Conservation (phyloP, 1,140 invertebrate species). For the Aphidius ervi region DNA sequence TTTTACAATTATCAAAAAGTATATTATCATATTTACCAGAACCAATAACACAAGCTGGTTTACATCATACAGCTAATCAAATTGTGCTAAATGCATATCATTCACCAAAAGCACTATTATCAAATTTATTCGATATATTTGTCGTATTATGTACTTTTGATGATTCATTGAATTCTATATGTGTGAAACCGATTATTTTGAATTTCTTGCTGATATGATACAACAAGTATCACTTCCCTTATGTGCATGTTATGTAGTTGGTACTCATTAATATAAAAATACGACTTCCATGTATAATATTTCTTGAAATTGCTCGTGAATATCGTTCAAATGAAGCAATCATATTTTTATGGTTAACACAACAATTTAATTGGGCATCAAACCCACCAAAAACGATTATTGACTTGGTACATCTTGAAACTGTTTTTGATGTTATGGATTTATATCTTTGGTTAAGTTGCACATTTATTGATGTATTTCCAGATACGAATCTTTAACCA, state of each 20-base stretch:
- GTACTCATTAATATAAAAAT: constrained; percentile 92
- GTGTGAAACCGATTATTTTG: constrained; percentile 94
- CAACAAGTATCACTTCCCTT: constrained; percentile 89
- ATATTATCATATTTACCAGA: constrained; percentile 69
- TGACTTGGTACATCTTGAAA: too few species aligned
- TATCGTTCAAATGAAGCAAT: constrained; percentile 87
- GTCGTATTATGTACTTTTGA: constrained; percentile 86
- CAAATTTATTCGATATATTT: constrained; percentile 97
- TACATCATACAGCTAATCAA: constrained; percentile 97
- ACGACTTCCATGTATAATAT: constrained; percentile 91
- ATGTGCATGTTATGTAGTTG: constrained; percentile 89
- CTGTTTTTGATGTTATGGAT: too few species aligned
- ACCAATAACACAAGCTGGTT: constrained; percentile 76
- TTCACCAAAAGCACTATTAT: constrained; percentile 86
- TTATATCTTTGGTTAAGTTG: constrained; percentile 96
- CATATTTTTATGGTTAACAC: constrained; percentile 81
- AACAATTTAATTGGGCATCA: constrained; percentile 84
- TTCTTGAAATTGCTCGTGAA: constrained; percentile 90
- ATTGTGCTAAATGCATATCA: constrained; percentile 98
- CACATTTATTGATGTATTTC: constrained; percentile 87
- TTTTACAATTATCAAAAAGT: constrained; percentile 71
- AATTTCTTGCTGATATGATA: constrained; percentile 94
- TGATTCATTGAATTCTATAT: constrained; percentile 93
- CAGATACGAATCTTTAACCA: constrained; percentile 66
- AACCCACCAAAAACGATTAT: constrained; percentile 70